Base-by-base conservation (phyloP, 2,797 vertebrate species). In the Hemibagrus guttatus region DNA sequence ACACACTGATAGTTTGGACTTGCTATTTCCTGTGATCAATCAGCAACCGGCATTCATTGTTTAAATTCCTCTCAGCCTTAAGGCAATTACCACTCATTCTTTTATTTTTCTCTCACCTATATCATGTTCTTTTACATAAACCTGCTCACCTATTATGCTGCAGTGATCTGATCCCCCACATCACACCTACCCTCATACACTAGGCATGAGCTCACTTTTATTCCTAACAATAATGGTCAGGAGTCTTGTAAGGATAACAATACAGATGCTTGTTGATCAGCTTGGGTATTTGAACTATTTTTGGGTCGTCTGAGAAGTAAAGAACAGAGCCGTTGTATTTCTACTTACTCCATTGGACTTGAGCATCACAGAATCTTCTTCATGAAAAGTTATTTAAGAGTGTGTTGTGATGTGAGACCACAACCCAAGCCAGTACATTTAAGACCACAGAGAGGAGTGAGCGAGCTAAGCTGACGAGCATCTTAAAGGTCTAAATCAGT, bases 101-200 rank as follows among this genome's bases (percentile, higher is more conserved):
- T 86, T 78, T 11, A 31, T 83, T 78, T 82, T 83, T 78, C 59
- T 88, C 84, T 88, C 84, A 85, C 72, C 39, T 12, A n/a, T 83
- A 88, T 88, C 84, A 83, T 5, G 1, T 85, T 88, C 61, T 74
- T 49, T 49, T 81, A 75, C 19, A 14, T 16, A 8, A 76, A 75
- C 26, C 59, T 42, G 11, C 26, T 61, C 58, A 64, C 59, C 63
- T 58, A 66, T 79, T 79, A 17, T 79, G 49, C 28, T 52, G 5
- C 49, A 56, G 75, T 17, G 31, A 75, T 42, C 39, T 64, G 83
- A 84, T 87, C 46, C 66, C 66, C 21, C 59, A 46, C 56, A 26
- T 81, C 64, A 84, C 66, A 71, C 82, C 61, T 35, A 11, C 28
- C 5, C 26, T 72, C n/a, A 78, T 66, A 54, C 49, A 49, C n/a